Evolutionary conservation across 2,113 vertebrate genomes (phyloP), one percentile per base, ranked within the genome.

Genomic region (Podarcis cretensis): DNA sequence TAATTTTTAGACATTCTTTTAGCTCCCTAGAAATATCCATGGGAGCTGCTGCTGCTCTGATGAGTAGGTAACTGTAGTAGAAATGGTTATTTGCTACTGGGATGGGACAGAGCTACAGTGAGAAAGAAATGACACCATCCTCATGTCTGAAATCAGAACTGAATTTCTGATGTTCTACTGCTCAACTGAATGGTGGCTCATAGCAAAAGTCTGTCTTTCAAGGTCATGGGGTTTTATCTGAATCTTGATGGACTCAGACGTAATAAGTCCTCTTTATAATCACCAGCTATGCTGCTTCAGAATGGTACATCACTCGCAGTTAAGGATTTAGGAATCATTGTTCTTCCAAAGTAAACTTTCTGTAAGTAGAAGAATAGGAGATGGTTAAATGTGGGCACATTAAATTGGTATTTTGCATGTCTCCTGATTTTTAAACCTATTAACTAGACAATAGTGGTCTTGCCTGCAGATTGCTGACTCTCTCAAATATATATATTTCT

Each of bases 391-490:
- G 57, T 75, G 73, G 40, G 35, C 78, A 82, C 18, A 27, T 73
- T 63, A 85, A 80, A 92, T 25, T 7, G 10, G 82, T 5, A 5
- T 69, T 89, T 23, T 25, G 48, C 57, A 1, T 78, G 4, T 90
- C 85, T 37, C 59, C 4, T 0, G 75, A 18, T 16, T 87, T 87
- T 92, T 89, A 77, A 89, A 57, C 76, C 84, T 90, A 78, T 85
- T 88, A 89, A 40, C 6, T 14, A 88, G 25, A 12, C 32, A 91
- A 66, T 10, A 48, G 0, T 48, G 7, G 1, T 83, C 21, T 0
- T 21, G 84, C 74, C 87, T 84, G 6, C 25, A 92, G 65, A 63
- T 54, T 75, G 83, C 83, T 89, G 78, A 81, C 68, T 89, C 25
- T 40, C 12, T 77, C 2, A 83, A 27, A 40, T 32, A 76, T 10